Base-by-base conservation (phyloP, 2,797 vertebrate species). In the Eupleurogrammus muticus region DNA sequence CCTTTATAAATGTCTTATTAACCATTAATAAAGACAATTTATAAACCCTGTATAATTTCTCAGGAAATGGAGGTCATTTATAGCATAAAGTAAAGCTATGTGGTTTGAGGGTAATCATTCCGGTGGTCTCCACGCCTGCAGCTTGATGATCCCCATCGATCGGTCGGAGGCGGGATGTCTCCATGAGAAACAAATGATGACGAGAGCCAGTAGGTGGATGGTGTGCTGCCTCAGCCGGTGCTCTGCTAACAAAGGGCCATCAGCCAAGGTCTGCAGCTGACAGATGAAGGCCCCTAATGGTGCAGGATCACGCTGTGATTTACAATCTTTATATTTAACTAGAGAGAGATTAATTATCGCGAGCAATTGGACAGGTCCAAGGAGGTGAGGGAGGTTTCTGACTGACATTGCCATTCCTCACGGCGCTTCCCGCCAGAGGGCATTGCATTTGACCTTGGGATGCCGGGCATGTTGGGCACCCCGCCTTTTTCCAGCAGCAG, bases 251-350 rank as follows among this genome's bases (percentile, higher is more conserved):
- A 91, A 89, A 91, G 82, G 83, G 88, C 88, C 88, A 90, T 91
- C 89, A 90, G 81, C 86, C 81, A 85, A 89, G 89, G 89, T 90
- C 87, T 92, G 79, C 36, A 70, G 76, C 87, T 90, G 92, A 90
- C 90, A 90, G 87, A 91, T 91, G 90, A 92, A 89, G 89, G 75
- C 84, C 87, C 83, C 87, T 76, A 86, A 85, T 79, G 76, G 87
- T 69, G 79, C 77, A 20, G 81, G 84, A 86, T 81, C 89, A 76
- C 42, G 80, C 91, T 91, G 89, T 92, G 92, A 93, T 93, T 93
- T 93, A 93, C 91, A 90, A 84, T 90, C 85, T 91, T 93, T 92
- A 90, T 91, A 90, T 93, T 92, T 92, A 91, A 92, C 87, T 64
- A 85, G 84, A 82, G 83, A 87, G 87, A 94, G 85, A 93, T 93